Conservation (phyloP, 2,888 invertebrate genomes). For the Acanthacorydalis orientalis region DNA sequence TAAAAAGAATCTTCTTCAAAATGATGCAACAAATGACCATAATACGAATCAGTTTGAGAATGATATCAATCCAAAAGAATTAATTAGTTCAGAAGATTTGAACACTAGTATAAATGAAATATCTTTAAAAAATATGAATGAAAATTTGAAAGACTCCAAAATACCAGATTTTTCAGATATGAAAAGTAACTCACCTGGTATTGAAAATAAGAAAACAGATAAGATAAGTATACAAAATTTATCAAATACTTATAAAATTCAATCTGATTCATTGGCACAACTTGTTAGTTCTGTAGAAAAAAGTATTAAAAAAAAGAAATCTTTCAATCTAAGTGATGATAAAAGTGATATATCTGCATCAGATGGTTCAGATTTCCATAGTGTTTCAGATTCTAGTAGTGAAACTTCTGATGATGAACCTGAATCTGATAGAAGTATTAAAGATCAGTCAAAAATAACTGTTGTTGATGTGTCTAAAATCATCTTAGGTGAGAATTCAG, state of each 20-base stretch:
- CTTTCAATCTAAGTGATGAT: not conserved
- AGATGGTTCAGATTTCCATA: not conserved
- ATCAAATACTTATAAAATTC: no score
- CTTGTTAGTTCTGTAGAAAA: not conserved
- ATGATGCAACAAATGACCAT: not conserved
- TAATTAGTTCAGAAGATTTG: not conserved
- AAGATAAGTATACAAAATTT: not conserved
- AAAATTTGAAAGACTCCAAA: no score
- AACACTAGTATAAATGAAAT: not conserved
- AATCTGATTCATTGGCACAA: no score
- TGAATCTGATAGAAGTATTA: not conserved
- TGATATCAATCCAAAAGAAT: not conserved
- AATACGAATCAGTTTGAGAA: not conserved
- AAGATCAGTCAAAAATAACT: not conserved
- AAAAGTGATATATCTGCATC: not conserved
- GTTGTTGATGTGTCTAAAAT: constrained; percentile 3
- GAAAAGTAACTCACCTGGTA: no score
- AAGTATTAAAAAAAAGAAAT: not conserved
- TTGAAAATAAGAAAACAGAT: not conserved
- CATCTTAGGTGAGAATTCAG: not conserved
- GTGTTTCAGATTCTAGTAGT: not conserved
- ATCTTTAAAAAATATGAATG: not conserved
- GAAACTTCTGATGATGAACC: not conserved
- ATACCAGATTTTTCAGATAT: no score
- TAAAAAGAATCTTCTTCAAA: constrained; percentile 6